phyloP scores from a whole-genome alignment of 1,140 invertebrate genomes.

The Oppia nitens region DNA sequence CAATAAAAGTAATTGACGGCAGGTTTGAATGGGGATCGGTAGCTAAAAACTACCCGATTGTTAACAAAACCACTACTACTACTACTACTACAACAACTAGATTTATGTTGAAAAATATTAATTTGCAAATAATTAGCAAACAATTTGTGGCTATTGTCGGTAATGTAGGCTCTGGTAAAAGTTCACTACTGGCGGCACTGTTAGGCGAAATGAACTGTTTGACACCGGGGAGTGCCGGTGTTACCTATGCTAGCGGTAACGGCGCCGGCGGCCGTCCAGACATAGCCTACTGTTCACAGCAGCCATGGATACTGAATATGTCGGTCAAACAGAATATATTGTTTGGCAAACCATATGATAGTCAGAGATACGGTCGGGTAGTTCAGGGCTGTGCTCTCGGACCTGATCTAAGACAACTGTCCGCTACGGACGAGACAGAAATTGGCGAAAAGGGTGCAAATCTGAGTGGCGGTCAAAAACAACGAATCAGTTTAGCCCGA shows the following conservation, averaged over 20 bases:
- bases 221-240: too few relatives aligned
- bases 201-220: constrained; percentile 31
- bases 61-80: too few relatives aligned
- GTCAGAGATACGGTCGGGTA: constrained; percentile 22
- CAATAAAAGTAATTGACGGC: too few relatives aligned
- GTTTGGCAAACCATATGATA: constrained; percentile 45
- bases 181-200: constrained; percentile 32
- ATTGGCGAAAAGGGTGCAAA: constrained; percentile 52
- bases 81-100: too few relatives aligned
- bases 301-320: constrained; percentile 63
- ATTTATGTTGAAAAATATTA: too few relatives aligned
- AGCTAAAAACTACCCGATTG: too few relatives aligned
- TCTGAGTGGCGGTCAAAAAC: too few relatives aligned
- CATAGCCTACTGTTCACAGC: constrained; percentile 38
- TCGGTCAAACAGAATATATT: constrained; percentile 63
- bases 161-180: constrained; percentile 34
- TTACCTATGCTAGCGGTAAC: constrained; percentile 23
- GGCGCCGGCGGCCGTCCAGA: constrained; percentile 18
- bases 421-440: constrained; percentile 42
- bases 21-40: too few relatives aligned
- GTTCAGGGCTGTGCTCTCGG: constrained; percentile 47
- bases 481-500: too few relatives aligned
- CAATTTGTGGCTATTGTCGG: constrained; percentile 38
- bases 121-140: too few relatives aligned
- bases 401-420: constrained; percentile 44